These are phyloP conservation scores for Laticauda laticaudata DNA, from an alignment of 2,113 vertebrate genomes.

Conservation along the genomic window DNA sequence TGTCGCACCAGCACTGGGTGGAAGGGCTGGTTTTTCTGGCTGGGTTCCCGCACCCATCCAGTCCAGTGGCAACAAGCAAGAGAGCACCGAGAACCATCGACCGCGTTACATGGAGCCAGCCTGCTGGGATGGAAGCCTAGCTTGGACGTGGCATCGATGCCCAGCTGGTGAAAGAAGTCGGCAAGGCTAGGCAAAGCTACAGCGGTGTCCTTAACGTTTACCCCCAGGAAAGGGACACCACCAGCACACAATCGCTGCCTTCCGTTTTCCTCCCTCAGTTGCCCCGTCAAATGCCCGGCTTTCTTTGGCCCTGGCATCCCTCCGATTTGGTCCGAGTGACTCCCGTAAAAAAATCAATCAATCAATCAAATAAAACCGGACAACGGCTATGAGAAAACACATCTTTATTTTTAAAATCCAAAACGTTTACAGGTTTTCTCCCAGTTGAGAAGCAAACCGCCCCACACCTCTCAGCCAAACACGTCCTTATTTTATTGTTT, in stretches of 20 bases:
- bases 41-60: not conserved
- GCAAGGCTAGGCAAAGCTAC: not conserved
- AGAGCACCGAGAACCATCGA: not conserved
- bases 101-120: not conserved
- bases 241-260: not conserved
- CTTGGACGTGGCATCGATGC: not conserved
- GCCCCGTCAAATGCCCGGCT: not conserved
- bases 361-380: conserved; percentile 9
- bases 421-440: conserved; percentile 61
- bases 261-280: not conserved
- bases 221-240: not conserved
- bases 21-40: not conserved
- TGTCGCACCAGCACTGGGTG: not conserved
- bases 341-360: not conserved
- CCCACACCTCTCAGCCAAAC: not conserved
- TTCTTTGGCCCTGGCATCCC: not conserved
- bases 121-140: not conserved
- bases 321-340: not conserved
- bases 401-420: conserved; percentile 58
- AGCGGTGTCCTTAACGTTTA: not conserved
- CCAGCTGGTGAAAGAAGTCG: not conserved
- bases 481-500: not conserved
- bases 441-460: conserved; percentile 56
- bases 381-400: conserved; percentile 56
- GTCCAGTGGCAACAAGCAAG: not conserved